These are phyloP conservation scores for Tetrao urogallus DNA, from an alignment of 2,113 vertebrate species.

Conservation along the genomic window DNA sequence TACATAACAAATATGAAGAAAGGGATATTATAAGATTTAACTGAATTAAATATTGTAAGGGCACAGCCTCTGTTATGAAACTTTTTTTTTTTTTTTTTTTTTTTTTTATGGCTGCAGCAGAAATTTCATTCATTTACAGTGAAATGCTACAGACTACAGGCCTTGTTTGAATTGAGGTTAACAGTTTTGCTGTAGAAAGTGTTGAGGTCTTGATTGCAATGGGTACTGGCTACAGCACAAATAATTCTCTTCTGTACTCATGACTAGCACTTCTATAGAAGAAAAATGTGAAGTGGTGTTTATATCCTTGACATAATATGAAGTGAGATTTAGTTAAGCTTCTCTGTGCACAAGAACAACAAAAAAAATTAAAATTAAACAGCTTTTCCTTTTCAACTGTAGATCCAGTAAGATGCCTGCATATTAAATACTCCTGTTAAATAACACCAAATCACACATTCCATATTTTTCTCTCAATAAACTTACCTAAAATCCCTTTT, in stretches of 20 bases:
- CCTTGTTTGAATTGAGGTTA: neutral
- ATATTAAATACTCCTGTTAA: neutral
- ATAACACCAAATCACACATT: rapidly evolving
- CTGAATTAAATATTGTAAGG: neutral
- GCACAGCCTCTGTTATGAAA: neutral
- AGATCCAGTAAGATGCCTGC: neutral
- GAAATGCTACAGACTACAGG: neutral
- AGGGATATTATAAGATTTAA: neutral
- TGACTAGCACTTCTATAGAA: neutral
- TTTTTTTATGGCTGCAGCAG: neutral
- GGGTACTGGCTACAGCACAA: neutral
- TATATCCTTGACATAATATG: conserved; percentile 26
- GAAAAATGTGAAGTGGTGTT: neutral
- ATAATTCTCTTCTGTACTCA: neutral
- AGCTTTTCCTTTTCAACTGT: neutral
- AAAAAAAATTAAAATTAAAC: conserved; percentile 37
- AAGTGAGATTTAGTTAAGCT: conserved; percentile 26
- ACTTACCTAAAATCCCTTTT: neutral
- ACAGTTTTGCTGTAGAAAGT: neutral
- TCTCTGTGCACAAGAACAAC: neutral
- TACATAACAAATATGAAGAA: neutral
- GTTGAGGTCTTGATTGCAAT: neutral
- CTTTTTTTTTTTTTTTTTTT: neutral
- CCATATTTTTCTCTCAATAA: neutral
- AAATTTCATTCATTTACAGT: neutral